Base-by-base conservation (phyloP, 2,888 invertebrate genomes). In the Phytoseiulus persimilis region DNA sequence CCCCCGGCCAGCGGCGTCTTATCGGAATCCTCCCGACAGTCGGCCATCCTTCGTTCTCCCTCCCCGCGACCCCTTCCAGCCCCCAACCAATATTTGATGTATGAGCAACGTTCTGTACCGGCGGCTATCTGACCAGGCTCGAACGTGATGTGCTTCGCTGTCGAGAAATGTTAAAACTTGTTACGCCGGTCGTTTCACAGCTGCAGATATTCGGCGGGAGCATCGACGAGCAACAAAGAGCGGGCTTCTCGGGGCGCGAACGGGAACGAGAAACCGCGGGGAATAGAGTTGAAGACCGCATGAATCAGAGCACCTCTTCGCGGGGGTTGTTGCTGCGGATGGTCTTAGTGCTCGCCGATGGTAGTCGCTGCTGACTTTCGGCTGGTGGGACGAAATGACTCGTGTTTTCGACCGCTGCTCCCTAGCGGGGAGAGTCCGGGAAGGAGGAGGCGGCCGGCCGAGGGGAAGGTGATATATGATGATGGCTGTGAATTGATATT, bases 341-440 rank as follows among this genome's bases (percentile, higher is more conserved):
- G 65, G 5, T 65, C 65, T 65, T 23, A 28, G 65, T 65, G 65
- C 11, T 65, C 65, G 65, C 11, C 65, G 28, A 18, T 18, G 65
- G 65, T 18, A 23, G 46, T 46, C 9, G 65, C 28, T 1, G 65
- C 28, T 28, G 65, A 65, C 65, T 65, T 65, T 65, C 18, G 65
- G 65, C n/a, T n/a, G n/a, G 65, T 65, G 65, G 65, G 65, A 65
- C 65, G 65, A 65, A 65, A 65, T 65, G 65, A 65, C 65, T 65
- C 65, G 65, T 65, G 65, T 65, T 65, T 28, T 65, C 65, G 65
- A 65, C 65, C 65, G 28, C 65, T 65, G 18, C 65, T 65, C 65
- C 65, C 65, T 14, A 65, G 65, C 65, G 65, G 65, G 65, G 14
- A 14, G 65, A 28, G 18, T 6, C 65, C 18, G 65, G 11, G 14